Conservation (phyloP, 1,140 invertebrate genomes). For the Schlechtendalia chinensis region DNA sequence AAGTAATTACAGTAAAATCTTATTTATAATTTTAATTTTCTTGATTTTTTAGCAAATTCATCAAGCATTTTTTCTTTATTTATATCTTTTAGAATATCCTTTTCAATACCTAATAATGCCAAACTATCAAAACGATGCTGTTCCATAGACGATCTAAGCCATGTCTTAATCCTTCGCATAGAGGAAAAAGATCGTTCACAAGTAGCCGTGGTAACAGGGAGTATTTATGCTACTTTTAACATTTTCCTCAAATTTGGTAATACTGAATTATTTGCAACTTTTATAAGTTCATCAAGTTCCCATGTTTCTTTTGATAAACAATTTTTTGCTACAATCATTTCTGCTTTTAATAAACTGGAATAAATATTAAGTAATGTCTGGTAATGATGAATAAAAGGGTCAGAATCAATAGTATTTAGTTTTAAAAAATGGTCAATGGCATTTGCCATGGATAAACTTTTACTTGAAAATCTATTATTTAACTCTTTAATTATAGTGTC, state of each 20-base stretch:
- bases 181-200: not conserved
- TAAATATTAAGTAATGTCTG: not conserved
- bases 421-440: not conserved
- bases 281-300: not conserved
- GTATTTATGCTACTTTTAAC: not conserved
- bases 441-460: not conserved
- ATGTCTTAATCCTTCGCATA: not conserved
- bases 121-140: not conserved
- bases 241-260: not conserved
- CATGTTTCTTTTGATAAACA: not conserved
- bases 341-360: not conserved
- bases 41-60: not conserved
- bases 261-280: not conserved
- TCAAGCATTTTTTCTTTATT: not conserved
- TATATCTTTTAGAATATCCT: not conserved
- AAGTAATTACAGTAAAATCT: too few species aligned
- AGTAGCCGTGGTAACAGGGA: not conserved
- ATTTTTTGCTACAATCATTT: not conserved
- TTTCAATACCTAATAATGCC: not conserved
- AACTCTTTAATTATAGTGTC: constrained; percentile 1
- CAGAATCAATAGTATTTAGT: not conserved
- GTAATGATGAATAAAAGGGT: not conserved
- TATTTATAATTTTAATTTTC: not conserved
- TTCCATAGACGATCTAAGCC: not conserved
- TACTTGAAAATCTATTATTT: not conserved